A percentile compares a stretch with the other conserved stretches of the same genome.
Evolutionary conservation across 2,113 vertebrate species (phyloP).

Genomic region (Vulpes ferrilata): DNA sequence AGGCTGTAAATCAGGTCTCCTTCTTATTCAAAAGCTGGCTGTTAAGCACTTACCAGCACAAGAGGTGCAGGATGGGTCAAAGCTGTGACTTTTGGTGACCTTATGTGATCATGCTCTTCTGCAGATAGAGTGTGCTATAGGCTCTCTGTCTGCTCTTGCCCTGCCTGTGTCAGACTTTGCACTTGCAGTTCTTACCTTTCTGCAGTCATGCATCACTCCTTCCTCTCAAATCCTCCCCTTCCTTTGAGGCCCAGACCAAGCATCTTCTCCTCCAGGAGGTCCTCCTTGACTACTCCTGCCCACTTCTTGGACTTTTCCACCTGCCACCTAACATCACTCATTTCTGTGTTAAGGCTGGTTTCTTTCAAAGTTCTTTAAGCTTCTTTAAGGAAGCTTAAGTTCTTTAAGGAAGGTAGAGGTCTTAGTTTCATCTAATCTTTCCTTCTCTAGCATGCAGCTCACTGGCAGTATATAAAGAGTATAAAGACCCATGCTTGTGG

Average conservation of each 20-base stretch:
- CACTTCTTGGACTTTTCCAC: background rate
- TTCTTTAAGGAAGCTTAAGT: background rate
- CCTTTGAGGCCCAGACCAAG: background rate
- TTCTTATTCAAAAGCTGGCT: background rate
- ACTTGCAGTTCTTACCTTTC: background rate
- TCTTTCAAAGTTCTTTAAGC: background rate
- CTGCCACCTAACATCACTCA: background rate
- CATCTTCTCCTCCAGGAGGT: background rate
- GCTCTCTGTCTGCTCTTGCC: background rate
- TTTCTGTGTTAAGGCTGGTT: background rate
- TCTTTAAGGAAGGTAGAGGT: background rate
- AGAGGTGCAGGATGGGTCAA: background rate
- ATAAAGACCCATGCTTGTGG: background rate
- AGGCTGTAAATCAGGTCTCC: background rate
- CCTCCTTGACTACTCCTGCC: background rate
- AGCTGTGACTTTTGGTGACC: background rate
- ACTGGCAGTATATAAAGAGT: background rate
- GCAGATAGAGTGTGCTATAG: background rate
- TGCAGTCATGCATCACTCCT: background rate
- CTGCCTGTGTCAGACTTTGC: background rate
- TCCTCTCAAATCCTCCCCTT: background rate
- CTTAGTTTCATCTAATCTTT: background rate
- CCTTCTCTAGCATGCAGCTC: background rate
- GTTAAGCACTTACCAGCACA: background rate
- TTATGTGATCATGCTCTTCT: background rate